These are phyloP conservation scores for Melanogrammus aeglefinus DNA, from an alignment of 2,797 vertebrate species.

Conservation along the genomic window DNA sequence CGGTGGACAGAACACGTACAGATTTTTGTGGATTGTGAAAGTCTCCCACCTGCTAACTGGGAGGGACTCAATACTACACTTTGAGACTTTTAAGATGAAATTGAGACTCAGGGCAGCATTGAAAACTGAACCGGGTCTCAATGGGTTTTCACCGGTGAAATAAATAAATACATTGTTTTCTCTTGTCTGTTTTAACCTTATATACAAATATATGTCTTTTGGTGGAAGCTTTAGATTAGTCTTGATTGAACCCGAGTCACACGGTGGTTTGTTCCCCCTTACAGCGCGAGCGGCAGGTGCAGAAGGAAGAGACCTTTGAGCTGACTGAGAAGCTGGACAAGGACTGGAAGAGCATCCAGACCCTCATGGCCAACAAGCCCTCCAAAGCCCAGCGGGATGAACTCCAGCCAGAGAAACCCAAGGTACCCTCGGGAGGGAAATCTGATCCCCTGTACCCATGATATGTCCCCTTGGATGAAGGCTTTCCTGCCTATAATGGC, in stretches of 20 bases:
- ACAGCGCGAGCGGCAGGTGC: constrained; percentile 87
- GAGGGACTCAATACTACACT: no score
- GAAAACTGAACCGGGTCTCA: no score
- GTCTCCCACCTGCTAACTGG: no score
- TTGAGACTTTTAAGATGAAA: no score
- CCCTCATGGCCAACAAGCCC: constrained; percentile 77
- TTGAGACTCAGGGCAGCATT: no score
- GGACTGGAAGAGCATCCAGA: constrained; percentile 91
- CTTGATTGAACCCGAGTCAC: not conserved
- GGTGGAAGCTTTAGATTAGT: not conserved
- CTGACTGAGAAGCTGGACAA: constrained; percentile 94
- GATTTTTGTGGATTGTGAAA: no score
- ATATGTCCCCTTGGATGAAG: not conserved
- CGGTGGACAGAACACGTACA: no score
- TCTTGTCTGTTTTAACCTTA: no score
- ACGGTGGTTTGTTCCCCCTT: constrained; percentile 1
- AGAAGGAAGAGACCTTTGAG: constrained; percentile 84
- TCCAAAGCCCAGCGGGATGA: constrained; percentile 70
- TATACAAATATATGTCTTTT: not conserved
- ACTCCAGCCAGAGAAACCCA: constrained; percentile 73
- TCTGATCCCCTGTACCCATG: not conserved
- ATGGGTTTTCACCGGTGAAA: no score
- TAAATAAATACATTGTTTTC: no score
- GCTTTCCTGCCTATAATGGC: not conserved
- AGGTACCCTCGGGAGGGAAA: constrained; percentile 66